phyloP scores from a whole-genome alignment of 2,113 vertebrate species.

The Ancistrus triradiatus region DNA sequence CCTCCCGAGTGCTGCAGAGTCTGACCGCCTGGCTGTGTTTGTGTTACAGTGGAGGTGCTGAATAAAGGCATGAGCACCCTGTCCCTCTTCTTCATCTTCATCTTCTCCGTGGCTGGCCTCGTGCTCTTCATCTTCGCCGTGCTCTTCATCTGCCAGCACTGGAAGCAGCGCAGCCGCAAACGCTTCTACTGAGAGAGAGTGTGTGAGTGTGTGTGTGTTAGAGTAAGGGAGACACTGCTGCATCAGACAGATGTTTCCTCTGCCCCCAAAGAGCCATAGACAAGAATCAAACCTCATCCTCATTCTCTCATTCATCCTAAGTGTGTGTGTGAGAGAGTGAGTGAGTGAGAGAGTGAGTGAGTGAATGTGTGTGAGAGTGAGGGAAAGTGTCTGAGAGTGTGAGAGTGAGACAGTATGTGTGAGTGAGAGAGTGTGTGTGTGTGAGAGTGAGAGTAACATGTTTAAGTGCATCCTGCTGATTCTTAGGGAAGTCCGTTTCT shows the following conservation, averaged over 20 bases:
- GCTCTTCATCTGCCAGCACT: constrained; percentile 80
- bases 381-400: background rate
- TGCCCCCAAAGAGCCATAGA: constrained; percentile 8
- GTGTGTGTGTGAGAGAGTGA: background rate
- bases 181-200: constrained; percentile 85
- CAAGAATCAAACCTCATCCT: constrained; percentile 1
- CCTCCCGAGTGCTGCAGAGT: background rate
- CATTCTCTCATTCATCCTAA: background rate
- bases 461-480: too few species aligned
- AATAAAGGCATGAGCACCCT: constrained; percentile 77
- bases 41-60: constrained; percentile 61
- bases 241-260: constrained; percentile 20
- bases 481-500: too few species aligned
- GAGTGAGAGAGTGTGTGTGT: background rate
- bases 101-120: constrained; percentile 82
- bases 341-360: background rate
- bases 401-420: too few species aligned
- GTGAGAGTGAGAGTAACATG: too few species aligned
- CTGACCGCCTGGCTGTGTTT: background rate
- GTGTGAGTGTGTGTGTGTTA: background rate
- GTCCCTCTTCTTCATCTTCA: constrained; percentile 78
- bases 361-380: constrained; percentile 1
- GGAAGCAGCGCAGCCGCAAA: constrained; percentile 90
- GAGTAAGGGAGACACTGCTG: background rate
- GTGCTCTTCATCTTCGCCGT: constrained; percentile 77